These are phyloP conservation scores for Metopolophium dirhodum DNA, from an alignment of 1,140 invertebrate genomes.

Conservation along the genomic window DNA sequence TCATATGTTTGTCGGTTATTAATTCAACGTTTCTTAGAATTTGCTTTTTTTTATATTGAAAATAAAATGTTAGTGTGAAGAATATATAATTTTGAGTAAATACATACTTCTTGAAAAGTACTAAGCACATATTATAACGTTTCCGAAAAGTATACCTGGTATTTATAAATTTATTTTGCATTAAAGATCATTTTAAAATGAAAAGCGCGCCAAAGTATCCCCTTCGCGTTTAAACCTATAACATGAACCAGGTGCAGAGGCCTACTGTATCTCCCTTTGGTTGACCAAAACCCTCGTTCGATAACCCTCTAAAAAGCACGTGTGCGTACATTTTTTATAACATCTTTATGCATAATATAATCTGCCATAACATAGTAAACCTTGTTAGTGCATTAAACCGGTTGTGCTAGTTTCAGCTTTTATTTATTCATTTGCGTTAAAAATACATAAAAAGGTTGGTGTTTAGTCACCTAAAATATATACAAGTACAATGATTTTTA, in stretches of 20 bases:
- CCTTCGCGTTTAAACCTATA: neutral
- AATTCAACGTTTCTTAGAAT: neutral
- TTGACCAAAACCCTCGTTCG: slow-evolving; percentile 47
- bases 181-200: neutral
- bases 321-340: slow-evolving; percentile 33
- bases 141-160: neutral
- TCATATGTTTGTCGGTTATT: neutral
- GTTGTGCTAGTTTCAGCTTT: slow-evolving; percentile 36
- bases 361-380: slow-evolving; percentile 47
- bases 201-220: slow-evolving; percentile 51
- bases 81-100: neutral
- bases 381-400: slow-evolving; percentile 50
- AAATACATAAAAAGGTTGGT: slow-evolving; percentile 46
- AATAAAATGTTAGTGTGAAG: neutral
- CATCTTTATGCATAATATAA: slow-evolving; percentile 47
- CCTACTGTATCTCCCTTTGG: neutral
- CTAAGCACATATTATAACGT: neutral
- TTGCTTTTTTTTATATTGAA: neutral
- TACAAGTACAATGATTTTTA: slow-evolving; percentile 5
- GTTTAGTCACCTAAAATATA: neutral
- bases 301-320: slow-evolving; percentile 54
- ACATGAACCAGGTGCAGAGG: slow-evolving; percentile 34
- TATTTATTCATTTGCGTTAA: slow-evolving; percentile 16
- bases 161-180: neutral
- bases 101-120: neutral